phyloP scores from a whole-genome alignment of 2,888 invertebrate species.

The Apocheima hispidaria region DNA sequence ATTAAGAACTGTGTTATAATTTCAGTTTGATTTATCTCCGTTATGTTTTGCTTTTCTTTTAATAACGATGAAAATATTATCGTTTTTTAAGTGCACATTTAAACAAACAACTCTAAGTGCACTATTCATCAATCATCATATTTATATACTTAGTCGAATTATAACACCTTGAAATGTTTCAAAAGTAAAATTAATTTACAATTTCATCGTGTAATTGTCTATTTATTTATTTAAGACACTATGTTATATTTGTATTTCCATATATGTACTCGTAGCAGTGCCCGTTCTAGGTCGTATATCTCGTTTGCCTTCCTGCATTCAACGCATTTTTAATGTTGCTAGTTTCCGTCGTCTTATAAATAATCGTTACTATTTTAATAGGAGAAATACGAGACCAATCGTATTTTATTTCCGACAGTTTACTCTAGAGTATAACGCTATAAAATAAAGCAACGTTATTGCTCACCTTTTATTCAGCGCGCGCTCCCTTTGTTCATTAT shows the following conservation, averaged over 20 bases:
- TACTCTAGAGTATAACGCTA: slow-evolving; percentile 5
- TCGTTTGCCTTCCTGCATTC: slow-evolving; percentile 23
- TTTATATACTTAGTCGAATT: not conserved
- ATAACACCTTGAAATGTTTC: not conserved
- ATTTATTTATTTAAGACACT: slow-evolving; percentile 9
- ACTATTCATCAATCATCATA: slow-evolving; percentile 18
- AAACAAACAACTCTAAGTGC: slow-evolving; percentile 3
- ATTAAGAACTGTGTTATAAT: not conserved
- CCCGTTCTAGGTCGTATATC: slow-evolving; percentile 14
- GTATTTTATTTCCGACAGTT: slow-evolving; percentile 7
- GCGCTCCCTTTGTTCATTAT: slow-evolving; percentile 21
- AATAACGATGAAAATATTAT: not conserved
- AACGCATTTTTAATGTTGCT: not conserved
- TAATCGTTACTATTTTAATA: slow-evolving; percentile 14
- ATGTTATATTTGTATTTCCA: slow-evolving; percentile 1
- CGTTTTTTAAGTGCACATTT: slow-evolving; percentile 1
- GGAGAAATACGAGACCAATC: slow-evolving; percentile 4
- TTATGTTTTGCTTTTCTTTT: not conserved
- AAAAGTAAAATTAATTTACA: not conserved
- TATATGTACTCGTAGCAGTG: slow-evolving; percentile 8
- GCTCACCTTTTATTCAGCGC: slow-evolving; percentile 13
- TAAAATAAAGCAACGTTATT: slow-evolving; percentile 20
- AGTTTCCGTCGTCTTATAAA: slow-evolving; percentile 13
- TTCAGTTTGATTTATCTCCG: not conserved
- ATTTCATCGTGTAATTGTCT: not conserved